Evolutionary conservation across 2,888 invertebrate genomes (phyloP).

Genomic region (Drosophila engyochracea): DNA sequence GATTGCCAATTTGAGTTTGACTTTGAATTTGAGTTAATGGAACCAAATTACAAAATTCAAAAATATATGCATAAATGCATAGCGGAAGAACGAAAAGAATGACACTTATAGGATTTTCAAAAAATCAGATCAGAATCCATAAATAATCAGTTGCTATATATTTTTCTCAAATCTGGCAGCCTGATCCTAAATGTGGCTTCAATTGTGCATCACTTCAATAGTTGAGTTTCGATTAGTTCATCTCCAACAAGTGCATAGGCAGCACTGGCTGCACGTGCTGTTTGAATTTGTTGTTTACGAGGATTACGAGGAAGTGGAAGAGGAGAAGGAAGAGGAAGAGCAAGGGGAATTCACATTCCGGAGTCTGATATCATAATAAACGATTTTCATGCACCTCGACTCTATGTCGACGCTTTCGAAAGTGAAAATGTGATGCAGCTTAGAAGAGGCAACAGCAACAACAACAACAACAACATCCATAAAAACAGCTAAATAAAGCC

Average conservation of each 20-base stretch:
- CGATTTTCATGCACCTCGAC: constrained; percentile 22
- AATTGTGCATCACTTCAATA: background rate
- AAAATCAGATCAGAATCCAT: background rate
- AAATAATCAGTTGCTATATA: background rate
- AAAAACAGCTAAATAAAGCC: background rate
- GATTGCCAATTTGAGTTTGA: too few relatives aligned
- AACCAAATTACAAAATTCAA: background rate
- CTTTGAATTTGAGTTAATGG: too few relatives aligned
- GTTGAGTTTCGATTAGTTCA: background rate
- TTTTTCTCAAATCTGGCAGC: background rate
- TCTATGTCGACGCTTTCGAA: constrained; percentile 31
- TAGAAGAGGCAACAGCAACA: constrained; percentile 4
- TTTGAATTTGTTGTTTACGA: too few relatives aligned
- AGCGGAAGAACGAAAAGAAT: background rate
- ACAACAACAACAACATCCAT: background rate
- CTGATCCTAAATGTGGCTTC: background rate
- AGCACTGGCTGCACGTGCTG: background rate
- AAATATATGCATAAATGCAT: background rate
- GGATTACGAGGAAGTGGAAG: background rate
- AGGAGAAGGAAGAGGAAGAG: background rate
- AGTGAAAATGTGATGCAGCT: constrained; percentile 42
- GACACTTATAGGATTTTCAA: background rate
- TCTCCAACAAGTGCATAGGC: background rate
- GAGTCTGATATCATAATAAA: constrained; percentile 38
- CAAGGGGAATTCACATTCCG: background rate